Base-by-base conservation (phyloP, 1,140 invertebrate species). In the Zaprionus camerounensis region DNA sequence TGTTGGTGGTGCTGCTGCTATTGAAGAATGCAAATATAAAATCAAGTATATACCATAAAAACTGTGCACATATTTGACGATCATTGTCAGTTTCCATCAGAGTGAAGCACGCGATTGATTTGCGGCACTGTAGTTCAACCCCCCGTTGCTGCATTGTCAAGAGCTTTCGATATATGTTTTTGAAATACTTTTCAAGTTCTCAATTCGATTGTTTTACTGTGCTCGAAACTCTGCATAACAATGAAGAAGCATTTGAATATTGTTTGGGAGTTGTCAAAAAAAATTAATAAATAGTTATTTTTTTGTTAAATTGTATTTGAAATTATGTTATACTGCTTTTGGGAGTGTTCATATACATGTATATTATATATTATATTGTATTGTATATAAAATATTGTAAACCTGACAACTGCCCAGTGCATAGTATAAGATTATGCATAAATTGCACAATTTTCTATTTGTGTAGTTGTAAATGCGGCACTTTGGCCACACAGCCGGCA, bases 11-110 rank as follows among this genome's bases (percentile, higher is more conserved):
- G 62, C n/a, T n/a, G n/a, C n/a, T n/a, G n/a, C n/a, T n/a, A 63
- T 46, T 51, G 17, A 51, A 51, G 46, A 22, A 36, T 72, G 68
- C 65, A 80, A 69, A 82, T 73, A 80, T 80, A 76, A 78, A 71
- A 73, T 58, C 49, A 51, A 24, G n/a, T 34, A 70, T 77, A 59
- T 56, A 55, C 58, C 56, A 80, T 71, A 77, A 65, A 74, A 36
- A 20, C 41, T 58, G 44, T 49, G 20, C 20, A 38, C 61, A 64
- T 70, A 71, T 70, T 73, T 59, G 51, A 12, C 55, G 36, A 80
- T 76, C 34, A 59, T 55, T 41, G 53, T 64, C 44, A 36, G 12
- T n/a, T 58, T 31, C 26, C 26, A 6, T 1, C 5, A 9, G 44
- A n/a, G 12, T 38, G 12, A 38, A 38, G 41, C n/a, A 2, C 17